These are phyloP conservation scores for Amiota mariae DNA, from an alignment of 2,888 invertebrate species.

Conservation along the genomic window DNA sequence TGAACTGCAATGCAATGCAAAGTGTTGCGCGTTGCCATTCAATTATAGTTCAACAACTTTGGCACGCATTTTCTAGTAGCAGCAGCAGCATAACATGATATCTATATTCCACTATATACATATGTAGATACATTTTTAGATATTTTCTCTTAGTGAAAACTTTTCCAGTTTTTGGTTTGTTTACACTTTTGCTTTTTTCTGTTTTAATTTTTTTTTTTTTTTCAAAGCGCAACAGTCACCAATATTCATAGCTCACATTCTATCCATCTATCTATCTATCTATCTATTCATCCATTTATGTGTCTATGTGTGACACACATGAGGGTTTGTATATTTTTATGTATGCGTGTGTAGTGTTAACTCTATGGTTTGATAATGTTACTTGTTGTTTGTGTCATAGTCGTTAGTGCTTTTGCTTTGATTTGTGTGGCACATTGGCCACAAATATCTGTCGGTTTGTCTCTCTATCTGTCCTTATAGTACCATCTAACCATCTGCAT, in stretches of 20 bases:
- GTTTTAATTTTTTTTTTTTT: not conserved
- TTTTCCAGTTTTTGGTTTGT: not conserved
- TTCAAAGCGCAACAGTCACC: not conserved
- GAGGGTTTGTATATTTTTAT: no score
- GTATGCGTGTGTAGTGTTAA: not conserved
- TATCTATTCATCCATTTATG: no score
- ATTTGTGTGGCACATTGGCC: constrained; percentile 23
- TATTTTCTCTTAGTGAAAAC: constrained; percentile 13
- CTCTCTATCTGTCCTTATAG: no score
- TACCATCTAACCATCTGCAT: not conserved
- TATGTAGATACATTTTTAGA: not conserved
- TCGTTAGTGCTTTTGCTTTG: constrained; percentile 22
- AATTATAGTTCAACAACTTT: constrained; percentile 24
- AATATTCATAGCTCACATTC: not conserved
- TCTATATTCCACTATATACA: no score
- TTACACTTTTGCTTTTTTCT: not conserved
- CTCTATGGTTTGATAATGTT: constrained; percentile 17
- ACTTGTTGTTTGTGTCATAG: constrained; percentile 12
- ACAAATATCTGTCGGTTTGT: constrained; percentile 7
- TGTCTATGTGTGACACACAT: no score
- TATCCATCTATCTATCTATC: no score
- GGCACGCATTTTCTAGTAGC: constrained; percentile 18
- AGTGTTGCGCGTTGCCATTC: constrained; percentile 11
- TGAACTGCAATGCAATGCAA: not conserved
- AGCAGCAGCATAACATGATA: no score